Conservation (phyloP, 2,113 vertebrate genomes). For the Halichoerus grypus region DNA sequence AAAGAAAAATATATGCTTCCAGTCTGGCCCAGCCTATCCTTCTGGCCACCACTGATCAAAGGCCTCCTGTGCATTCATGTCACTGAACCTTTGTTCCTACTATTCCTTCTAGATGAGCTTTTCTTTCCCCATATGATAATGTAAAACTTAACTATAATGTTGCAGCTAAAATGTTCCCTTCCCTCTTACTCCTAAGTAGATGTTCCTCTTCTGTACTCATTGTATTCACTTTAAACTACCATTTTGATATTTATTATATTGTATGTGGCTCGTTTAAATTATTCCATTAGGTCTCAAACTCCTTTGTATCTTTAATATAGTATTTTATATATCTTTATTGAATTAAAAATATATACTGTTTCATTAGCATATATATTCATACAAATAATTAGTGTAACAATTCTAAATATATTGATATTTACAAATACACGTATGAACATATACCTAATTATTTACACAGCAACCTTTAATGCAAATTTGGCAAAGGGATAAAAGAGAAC, state of each 20-base stretch:
- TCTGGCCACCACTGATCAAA: background rate
- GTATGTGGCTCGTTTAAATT: background rate
- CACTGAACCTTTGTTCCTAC: background rate
- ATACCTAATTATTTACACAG: background rate
- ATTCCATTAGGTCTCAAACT: background rate
- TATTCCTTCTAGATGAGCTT: background rate
- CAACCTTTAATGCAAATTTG: background rate
- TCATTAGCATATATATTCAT: background rate
- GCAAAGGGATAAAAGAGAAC: background rate
- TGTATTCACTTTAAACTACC: background rate
- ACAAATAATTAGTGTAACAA: background rate
- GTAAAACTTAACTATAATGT: background rate
- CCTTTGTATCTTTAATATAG: background rate
- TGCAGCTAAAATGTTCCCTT: background rate
- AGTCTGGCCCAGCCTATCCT: background rate
- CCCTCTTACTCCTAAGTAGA: background rate
- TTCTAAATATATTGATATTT: conserved; percentile 22
- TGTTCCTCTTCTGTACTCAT: background rate
- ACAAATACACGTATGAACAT: background rate
- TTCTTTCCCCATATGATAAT: background rate
- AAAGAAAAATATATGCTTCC: background rate
- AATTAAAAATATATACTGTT: background rate
- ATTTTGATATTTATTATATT: background rate
- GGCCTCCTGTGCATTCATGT: background rate
- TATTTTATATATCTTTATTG: background rate